Base-by-base conservation (phyloP, 2,888 invertebrate genomes). In the Plebejus argus region DNA sequence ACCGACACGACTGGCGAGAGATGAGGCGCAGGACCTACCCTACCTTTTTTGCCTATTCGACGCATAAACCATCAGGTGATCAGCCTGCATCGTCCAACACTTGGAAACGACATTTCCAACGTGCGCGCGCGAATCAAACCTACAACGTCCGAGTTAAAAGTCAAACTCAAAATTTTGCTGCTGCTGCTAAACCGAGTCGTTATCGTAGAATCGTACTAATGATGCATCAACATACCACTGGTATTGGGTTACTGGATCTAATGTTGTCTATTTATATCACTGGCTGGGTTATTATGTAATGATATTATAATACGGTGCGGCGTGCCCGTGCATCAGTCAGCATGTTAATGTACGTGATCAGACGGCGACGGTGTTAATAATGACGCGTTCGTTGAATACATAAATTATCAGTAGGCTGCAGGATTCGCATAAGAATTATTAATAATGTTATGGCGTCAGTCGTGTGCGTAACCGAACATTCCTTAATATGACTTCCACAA, bases 261-360 rank as follows among this genome's bases (percentile, higher is more conserved):
- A 20, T 61, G 23, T 61, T 20, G 61, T 61, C 61, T 61, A 61
- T 20, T 20, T 61, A 75, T 53, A 6, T 33, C n/a, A 7, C 53
- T 53, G 53, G 49, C 20, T 28, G 49, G n/a, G 74, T 20, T 74
- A 53, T 74, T 74, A 28, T 1, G 49, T 49, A 77, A 77, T 72
- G 18, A 56, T 39, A 71, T 77, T 56, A 56, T 53, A 53, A 74
- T 53, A 72, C 87, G 88, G 87, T 86, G 85, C 86, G 83, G 85
- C 91, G 92, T 93, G 92, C 90, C 92, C 91, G 88, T 89, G 91
- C 90, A 91, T 90, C 85, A 87, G 90, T 89, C 88, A 86, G 87
- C 86, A 86, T 86, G 89, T 89, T 92, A 92, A 92, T 90, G 88
- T 89, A 89, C 89, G 33, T 33, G 89, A 90, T 91, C 90, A 89